Conservation (phyloP, 92 coral and sea anemone species). For the Palythoa grandis region DNA sequence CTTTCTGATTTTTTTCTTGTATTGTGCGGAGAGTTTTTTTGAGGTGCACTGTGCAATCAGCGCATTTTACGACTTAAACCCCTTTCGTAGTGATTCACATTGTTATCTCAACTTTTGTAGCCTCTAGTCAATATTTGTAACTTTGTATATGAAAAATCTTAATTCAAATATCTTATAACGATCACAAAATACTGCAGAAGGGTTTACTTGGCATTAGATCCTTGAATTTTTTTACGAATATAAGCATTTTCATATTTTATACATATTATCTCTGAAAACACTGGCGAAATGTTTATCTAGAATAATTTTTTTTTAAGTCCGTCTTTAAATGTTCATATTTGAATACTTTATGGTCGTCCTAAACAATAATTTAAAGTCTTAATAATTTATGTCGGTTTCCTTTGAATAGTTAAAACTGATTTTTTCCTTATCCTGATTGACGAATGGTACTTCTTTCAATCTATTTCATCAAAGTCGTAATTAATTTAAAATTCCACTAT, state of each 20-base stretch:
- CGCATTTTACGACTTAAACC: background rate
- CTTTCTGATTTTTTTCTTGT: background rate
- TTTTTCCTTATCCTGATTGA: background rate
- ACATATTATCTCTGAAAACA: background rate
- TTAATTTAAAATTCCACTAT: background rate
- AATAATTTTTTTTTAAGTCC: background rate
- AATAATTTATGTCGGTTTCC: slow-evolving; percentile 5
- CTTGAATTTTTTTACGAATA: background rate
- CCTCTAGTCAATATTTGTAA: background rate
- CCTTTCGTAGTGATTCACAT: background rate
- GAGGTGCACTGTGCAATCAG: background rate
- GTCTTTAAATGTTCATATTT: background rate
- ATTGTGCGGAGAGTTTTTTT: background rate
- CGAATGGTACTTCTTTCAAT: background rate
- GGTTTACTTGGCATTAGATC: background rate
- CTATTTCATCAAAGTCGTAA: background rate
- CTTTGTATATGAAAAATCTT: background rate
- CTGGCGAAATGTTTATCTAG: background rate
- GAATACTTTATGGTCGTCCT: too few species aligned
- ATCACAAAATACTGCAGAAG: background rate
- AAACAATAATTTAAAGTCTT: background rate
- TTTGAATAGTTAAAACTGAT: background rate
- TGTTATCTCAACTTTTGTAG: background rate
- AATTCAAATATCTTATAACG: background rate
- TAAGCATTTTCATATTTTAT: background rate